A percentile compares a stretch with the other conserved stretches of the same genome.
Conservation (phyloP, 2,797 vertebrate genomes). For the Eulemur albifrons region DNA sequence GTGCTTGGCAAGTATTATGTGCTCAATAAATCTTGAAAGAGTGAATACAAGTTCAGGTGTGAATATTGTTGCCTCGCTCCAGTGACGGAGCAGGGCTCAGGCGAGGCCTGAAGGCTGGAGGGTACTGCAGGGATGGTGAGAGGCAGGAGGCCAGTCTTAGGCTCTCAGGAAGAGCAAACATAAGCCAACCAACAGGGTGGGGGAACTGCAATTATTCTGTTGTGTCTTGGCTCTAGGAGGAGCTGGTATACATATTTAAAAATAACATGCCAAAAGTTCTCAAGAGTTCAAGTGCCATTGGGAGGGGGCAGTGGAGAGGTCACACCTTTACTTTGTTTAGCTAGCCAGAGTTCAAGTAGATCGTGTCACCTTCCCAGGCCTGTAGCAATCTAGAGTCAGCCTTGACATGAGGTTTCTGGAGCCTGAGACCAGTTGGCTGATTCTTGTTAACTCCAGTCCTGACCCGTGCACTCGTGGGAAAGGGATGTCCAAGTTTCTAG, state of each 20-base stretch:
- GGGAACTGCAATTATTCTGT: background rate
- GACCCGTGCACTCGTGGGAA: background rate
- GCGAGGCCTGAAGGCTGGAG: background rate
- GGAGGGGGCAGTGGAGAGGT: background rate
- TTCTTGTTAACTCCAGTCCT: constrained; percentile 2
- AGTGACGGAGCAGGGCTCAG: background rate
- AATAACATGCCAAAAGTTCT: background rate
- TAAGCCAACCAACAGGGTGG: background rate
- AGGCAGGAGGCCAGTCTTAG: background rate
- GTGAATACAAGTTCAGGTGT: background rate
- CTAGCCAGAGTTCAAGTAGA: background rate
- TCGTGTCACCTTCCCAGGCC: constrained; percentile 11
- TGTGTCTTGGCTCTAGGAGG: background rate
- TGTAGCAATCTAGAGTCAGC: background rate
- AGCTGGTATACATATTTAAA: background rate
- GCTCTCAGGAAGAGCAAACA: background rate
- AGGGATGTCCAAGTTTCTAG: background rate
- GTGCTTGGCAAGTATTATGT: background rate
- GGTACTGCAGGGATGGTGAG: background rate
- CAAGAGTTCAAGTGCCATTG: background rate
- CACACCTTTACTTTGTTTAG: background rate
- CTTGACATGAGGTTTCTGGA: background rate
- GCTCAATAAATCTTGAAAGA: constrained; percentile 26
- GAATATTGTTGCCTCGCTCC: background rate
- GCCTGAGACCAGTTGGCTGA: background rate